phyloP scores from a whole-genome alignment of 2,113 vertebrate species.

The Oreocharis arfaki region DNA sequence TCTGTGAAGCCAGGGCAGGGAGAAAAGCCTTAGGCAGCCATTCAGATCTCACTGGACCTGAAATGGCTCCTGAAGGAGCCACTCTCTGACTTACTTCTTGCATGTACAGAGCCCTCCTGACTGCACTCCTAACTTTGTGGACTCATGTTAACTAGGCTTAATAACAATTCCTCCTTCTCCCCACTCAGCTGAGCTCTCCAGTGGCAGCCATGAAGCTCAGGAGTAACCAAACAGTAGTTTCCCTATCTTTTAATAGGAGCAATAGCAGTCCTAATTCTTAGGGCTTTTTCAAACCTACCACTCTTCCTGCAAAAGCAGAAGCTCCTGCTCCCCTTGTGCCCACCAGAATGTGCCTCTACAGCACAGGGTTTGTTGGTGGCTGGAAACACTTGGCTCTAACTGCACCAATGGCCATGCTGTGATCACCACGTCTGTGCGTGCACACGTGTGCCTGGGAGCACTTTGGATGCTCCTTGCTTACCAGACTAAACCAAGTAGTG shows the following conservation, averaged over 20 bases:
- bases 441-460: fast-evolving
- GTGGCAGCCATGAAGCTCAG: neutral
- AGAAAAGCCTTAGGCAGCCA: neutral
- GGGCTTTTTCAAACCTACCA: neutral
- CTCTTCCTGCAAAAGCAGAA: neutral
- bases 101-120: neutral
- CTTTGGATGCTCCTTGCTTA: neutral
- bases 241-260: neutral
- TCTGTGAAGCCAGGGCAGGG: neutral
- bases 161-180: neutral
- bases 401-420: neutral
- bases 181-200: neutral
- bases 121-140: neutral
- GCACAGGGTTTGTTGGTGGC: neutral
- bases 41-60: neutral
- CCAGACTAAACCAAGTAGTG: neutral
- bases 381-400: neutral
- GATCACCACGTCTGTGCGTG: fast-evolving
- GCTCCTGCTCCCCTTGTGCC: fast-evolving
- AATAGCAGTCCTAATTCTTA: neutral
- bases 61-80: neutral
- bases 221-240: neutral
- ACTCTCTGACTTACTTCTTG: neutral
- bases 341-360: neutral
- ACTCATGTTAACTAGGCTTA: neutral